Evolutionary conservation across 2,113 vertebrate species (phyloP), one percentile per base, ranked within the genome.

Genomic region (Phylloscopus trochilus): DNA sequence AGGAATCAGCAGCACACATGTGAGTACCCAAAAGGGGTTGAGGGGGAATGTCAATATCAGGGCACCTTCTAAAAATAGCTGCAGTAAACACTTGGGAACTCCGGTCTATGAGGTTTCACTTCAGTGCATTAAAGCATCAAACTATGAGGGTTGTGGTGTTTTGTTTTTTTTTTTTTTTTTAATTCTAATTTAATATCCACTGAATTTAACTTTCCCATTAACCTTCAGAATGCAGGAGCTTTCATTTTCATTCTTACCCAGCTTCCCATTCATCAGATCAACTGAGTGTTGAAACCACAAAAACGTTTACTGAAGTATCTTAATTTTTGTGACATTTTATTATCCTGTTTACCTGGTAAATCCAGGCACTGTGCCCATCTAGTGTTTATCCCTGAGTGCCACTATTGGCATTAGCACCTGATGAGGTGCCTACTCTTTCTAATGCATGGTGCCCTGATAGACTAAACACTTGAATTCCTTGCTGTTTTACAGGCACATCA

Each of bases 1-100:
- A 83, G 99, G 99, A 74, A 98, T 99, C 97, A 98, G 99, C 98
- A 99, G 99, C 97, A 99, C 99, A 53, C 99, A 99, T 56, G 99
- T 99, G 97, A 93, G 99, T 98, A 89, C 60, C 31, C 31, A 33
- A 46, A 80, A 21, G 28, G 18, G 17, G 30, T 6, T 35, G 13
- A 47, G 35, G 24, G 7, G 8, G 9, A 56, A 73, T 22, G 30
- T 28, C 39, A 72, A 0, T 51, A 44, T n/a, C 19, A 3, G 20
- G 31, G 24, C 28, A 28, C 26, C 66, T 60, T 7, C 31, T 73
- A 6, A 67, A 92, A 79, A 23, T 22, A 59, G 26, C 68, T 75
- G 9, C 26, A 35, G 28, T 52, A 35, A 83, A 21, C 19, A 1
- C 16, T 49, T 46, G 74, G 37, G 15, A 87, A 11, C 58, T 66